Evolutionary conservation across 2,797 vertebrate species (phyloP), one percentile per base, ranked within the genome.

Genomic region (Notoglanidium macrostoma): DNA sequence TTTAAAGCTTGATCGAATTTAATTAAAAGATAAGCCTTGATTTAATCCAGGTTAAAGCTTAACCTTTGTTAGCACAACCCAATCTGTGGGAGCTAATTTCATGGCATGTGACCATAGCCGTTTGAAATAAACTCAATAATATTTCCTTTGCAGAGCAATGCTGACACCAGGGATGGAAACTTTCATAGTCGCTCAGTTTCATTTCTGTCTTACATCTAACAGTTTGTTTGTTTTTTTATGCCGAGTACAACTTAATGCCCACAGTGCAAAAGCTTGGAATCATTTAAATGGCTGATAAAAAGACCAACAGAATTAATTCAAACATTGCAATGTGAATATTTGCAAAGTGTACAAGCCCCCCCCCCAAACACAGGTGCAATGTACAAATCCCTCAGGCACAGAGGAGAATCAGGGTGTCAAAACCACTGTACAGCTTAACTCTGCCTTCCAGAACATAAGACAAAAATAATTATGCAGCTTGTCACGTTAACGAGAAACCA

Each of bases 361-460:
- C 57, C 83, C 49, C 74, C 67, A 35, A 51, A 82, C 78, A 87
- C 89, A 90, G 80, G 84, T 85, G 89, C 82, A 90, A 77, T 23
- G 32, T 44, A 49, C 9, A 73, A 88, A 86, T 51, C 63, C 73
- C 57, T 83, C 72, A 67, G 77, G 65, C 61, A 83, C 74, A 86
- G 35, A 29, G 51, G 40, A 55, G 15, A 44, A 44, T 57, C 46
- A 87, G 29, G 49, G 46, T 10, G 72, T 80, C 49, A 80, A 29
- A 40, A 78, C 74, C 11, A 77, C 67, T 81, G 65, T 79, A 49
- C 65, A 88, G 90, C 91, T 90, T 88, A 49, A 83, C 90, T 63
- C 89, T 90, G 84, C 81, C 83, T 72, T 46, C 40, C 23, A 26
- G 15, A 76, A 15, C 26, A n/a, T 29, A 32, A 54, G n/a, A 54